These are phyloP conservation scores for Choristoneura fumiferana DNA, from an alignment of 1,140 invertebrate genomes.

Conservation along the genomic window DNA sequence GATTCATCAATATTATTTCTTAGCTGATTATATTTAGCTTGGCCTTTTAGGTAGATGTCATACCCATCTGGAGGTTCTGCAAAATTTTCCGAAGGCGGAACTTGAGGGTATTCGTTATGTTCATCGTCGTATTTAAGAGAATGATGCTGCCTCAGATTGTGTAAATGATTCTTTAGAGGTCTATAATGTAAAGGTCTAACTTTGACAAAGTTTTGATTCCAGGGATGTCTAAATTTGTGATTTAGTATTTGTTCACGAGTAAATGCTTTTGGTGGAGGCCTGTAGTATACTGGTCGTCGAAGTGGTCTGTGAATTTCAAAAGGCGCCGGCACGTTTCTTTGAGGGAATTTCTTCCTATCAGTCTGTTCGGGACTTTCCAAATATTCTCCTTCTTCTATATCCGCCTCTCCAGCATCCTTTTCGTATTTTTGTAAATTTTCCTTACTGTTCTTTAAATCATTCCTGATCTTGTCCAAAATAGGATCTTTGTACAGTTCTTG, in stretches of 20 bases:
- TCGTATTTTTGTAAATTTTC: constrained; percentile 62
- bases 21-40: constrained; percentile 51
- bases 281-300: constrained; percentile 63
- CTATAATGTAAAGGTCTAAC: constrained; percentile 63
- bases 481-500: constrained; percentile 67
- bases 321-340: constrained; percentile 55
- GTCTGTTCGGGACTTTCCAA: constrained; percentile 55
- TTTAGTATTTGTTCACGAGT: constrained; percentile 55
- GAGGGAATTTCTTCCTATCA: constrained; percentile 51
- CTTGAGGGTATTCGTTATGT: constrained; percentile 70
- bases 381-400: constrained; percentile 54
- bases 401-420: constrained; percentile 48
- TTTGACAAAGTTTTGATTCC: constrained; percentile 65
- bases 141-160: constrained; percentile 61
- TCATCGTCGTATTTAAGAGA: constrained; percentile 67
- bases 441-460: constrained; percentile 60
- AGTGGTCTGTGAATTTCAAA: constrained; percentile 67
- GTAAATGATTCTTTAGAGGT: constrained; percentile 65
- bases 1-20: constrained; percentile 64
- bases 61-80: constrained; percentile 60
- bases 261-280: constrained; percentile 31
- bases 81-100: constrained; percentile 38
- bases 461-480: constrained; percentile 57
- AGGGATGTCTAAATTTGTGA: constrained; percentile 65
- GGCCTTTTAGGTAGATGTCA: constrained; percentile 71